Evolutionary conservation across 2,113 vertebrate species (phyloP), one percentile per base, ranked within the genome.

Genomic region (Oncorhynchus keta): DNA sequence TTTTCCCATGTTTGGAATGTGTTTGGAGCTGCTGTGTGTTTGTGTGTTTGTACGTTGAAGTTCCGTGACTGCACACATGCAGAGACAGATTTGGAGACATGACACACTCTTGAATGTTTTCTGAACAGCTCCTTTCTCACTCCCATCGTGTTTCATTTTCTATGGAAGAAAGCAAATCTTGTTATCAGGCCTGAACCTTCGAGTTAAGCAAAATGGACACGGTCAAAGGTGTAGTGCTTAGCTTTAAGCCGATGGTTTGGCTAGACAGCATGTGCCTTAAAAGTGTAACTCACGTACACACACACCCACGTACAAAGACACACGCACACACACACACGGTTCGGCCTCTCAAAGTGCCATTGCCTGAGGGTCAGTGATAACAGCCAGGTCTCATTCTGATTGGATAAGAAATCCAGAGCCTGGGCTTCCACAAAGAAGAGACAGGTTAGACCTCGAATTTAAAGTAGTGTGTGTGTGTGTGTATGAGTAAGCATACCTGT

Each of bases 281-380:
- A 45, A 45, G 39, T 18, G 48, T 57, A 30, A 32, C 49, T 16
- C 61, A 45, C 2, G 39, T 45, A 11, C 39, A 66, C 35, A 26
- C 68, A 39, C 55, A 75, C 69, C 72, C 20, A 55, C 71, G 49
- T 32, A 70, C 39, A 55, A 22, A 11, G 48, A 71, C 57, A 75
- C 65, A 76, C 66, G 70, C 51, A 68, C 65, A 72, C 83, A 72
- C 81, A 72, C 76, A 80, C 32, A 75, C 48, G 80, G 79, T 79
- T 79, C 72, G 51, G 32, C 73, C 76, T 78, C 84, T 84, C 77
- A 87, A 88, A 89, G 83, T 81, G 72, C 66, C 70, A 72, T 88
- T 18, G 87, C 88, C 91, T 90, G 89, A 87, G 78, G 84, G 83
- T 85, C 80, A 87, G 83, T 69, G 89, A 93, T 92, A 93, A 90